phyloP scores from a whole-genome alignment of 1,140 invertebrate genomes.

The Battus philenor region DNA sequence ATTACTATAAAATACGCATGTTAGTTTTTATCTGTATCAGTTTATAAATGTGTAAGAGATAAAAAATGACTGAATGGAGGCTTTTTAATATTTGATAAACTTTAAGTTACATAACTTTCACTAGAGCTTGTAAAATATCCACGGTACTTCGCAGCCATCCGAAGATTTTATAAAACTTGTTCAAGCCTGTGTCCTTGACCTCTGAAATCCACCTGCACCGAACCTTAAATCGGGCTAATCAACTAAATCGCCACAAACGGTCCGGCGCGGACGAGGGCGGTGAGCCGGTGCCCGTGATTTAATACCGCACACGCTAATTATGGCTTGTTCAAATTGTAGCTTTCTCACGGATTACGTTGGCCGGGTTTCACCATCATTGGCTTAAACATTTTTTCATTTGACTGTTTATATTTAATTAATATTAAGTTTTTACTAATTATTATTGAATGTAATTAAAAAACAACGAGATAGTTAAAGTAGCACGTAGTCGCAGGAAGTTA shows the following conservation, averaged over 20 bases:
- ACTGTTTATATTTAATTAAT: constrained; percentile 1
- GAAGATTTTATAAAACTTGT: neutral
- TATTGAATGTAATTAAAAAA: too few species aligned
- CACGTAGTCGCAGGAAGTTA: too few species aligned
- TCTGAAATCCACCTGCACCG: constrained; percentile 49
- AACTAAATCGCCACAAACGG: constrained; percentile 42
- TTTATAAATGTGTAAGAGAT: too few species aligned
- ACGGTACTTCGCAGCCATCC: too few species aligned
- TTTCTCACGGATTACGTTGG: constrained; percentile 58
- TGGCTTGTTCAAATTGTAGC: constrained; percentile 73
- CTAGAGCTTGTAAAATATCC: too few species aligned
- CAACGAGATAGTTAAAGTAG: too few species aligned
- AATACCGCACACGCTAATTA: constrained; percentile 67
- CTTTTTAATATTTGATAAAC: too few species aligned
- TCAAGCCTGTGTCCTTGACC: constrained; percentile 48
- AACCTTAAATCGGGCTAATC: constrained; percentile 53
- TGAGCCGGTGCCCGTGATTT: constrained; percentile 55
- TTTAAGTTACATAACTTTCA: too few species aligned
- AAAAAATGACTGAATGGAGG: too few species aligned
- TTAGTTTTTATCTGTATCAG: too few species aligned
- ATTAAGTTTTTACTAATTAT: too few species aligned
- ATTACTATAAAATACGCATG: too few species aligned
- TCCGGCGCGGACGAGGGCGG: constrained; percentile 20
- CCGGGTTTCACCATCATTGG: constrained; percentile 26
- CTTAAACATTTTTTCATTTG: constrained; percentile 16